These are phyloP conservation scores for Apeira syringaria DNA, from an alignment of 2,888 invertebrate species.

Conservation along the genomic window DNA sequence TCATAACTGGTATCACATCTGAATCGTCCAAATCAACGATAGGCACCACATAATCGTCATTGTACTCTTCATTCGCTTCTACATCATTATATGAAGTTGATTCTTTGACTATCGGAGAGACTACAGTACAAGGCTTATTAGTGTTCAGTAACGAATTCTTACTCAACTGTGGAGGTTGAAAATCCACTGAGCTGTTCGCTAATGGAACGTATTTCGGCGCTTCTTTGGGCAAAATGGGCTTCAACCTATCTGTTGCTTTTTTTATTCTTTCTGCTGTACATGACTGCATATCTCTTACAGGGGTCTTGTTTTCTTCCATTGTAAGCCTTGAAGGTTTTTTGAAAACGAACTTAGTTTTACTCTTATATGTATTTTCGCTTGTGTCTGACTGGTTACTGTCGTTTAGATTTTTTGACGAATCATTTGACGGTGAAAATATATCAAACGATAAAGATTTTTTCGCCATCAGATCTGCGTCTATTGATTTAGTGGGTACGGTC, in stretches of 20 bases:
- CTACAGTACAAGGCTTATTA: slow-evolving; percentile 48
- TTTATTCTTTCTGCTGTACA: slow-evolving; percentile 65
- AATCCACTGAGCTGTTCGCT: slow-evolving; percentile 66
- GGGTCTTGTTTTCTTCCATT: slow-evolving; percentile 43
- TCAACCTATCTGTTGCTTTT: slow-evolving; percentile 59
- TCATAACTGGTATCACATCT: slow-evolving; percentile 33
- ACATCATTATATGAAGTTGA: slow-evolving; percentile 3
- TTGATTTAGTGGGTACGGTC: slow-evolving; percentile 46
- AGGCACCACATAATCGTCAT: slow-evolving; percentile 50
- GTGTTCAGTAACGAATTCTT: slow-evolving; percentile 47
- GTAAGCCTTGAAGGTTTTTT: slow-evolving; percentile 64
- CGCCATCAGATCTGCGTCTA: slow-evolving; percentile 49
- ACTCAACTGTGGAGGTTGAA: slow-evolving; percentile 64
- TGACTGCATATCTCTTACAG: slow-evolving; percentile 54
- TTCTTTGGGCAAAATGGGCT: slow-evolving; percentile 53
- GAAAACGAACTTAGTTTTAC: slow-evolving; percentile 71
- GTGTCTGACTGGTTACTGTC: slow-evolving; percentile 44
- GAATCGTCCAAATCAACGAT: slow-evolving; percentile 47
- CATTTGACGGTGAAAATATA: slow-evolving; percentile 48
- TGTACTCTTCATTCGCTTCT: slow-evolving; percentile 34
- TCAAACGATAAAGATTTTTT: slow-evolving; percentile 60
- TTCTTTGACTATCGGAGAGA: slow-evolving; percentile 46
- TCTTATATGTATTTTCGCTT: slow-evolving; percentile 46
- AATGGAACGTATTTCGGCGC: slow-evolving; percentile 43
- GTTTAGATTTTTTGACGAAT: slow-evolving; percentile 39